Conservation (phyloP, 2,113 vertebrate genomes). For the Tringa solitaria region DNA sequence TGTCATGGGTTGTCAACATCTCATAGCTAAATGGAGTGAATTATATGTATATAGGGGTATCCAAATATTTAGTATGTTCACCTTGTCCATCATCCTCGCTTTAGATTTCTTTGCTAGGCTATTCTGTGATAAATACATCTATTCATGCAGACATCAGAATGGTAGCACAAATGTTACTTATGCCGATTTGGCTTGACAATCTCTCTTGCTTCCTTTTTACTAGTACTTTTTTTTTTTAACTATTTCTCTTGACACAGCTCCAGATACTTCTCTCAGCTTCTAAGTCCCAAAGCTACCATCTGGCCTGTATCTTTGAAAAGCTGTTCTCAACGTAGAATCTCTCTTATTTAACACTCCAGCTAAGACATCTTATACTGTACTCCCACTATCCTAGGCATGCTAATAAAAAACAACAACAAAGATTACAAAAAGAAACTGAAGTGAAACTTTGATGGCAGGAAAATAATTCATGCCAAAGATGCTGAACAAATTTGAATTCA, state of each 20-base stretch:
- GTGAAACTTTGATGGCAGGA: background rate
- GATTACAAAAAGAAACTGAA: conserved; percentile 4
- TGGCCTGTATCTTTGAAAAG: conserved; percentile 43
- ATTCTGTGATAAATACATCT: background rate
- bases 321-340: conserved; percentile 22
- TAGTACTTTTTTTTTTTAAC: background rate
- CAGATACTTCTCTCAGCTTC: conserved; percentile 32
- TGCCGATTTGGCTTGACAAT: background rate
- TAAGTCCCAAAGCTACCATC: conserved; percentile 28
- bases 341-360: conserved; percentile 3
- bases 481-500: background rate
- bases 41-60: background rate
- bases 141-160: background rate
- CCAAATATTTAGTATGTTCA: background rate
- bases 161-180: background rate
- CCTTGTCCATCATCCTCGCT: background rate
- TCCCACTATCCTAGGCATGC: background rate
- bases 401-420: conserved; percentile 52
- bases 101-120: background rate
- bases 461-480: background rate
- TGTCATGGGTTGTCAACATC: background rate
- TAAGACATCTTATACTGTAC: conserved; percentile 4
- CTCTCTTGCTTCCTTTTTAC: background rate
- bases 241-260: conserved; percentile 41
- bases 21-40: background rate